Evolutionary conservation across 64 coral and sea anemone species (phyloP).

Genomic region (Platygyra sinensis): DNA sequence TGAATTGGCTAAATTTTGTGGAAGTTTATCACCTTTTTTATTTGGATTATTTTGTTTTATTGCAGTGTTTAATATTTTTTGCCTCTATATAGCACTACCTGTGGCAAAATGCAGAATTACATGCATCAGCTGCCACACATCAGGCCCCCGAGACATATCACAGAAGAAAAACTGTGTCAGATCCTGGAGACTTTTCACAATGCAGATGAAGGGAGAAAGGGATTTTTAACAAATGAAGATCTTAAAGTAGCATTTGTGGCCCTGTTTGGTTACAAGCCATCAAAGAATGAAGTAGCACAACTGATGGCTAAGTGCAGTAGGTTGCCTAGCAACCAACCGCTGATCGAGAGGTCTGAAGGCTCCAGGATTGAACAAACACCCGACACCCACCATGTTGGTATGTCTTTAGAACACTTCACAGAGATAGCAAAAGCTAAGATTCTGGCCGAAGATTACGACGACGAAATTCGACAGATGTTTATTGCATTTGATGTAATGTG

Average conservation of each 20-base stretch:
- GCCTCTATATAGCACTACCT: too few species aligned
- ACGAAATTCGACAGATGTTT: conserved; percentile 96
- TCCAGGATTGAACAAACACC: neutral
- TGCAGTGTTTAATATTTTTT: too few species aligned
- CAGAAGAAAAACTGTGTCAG: conserved; percentile 47
- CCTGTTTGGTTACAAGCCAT: conserved; percentile 94
- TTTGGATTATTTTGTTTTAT: too few species aligned
- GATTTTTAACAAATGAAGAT: conserved; percentile 76
- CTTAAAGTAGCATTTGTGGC: conserved; percentile 91
- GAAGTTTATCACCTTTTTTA: too few species aligned
- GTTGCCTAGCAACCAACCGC: neutral
- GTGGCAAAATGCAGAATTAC: neutral
- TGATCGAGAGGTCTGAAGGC: neutral
- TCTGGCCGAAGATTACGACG: conserved; percentile 75
- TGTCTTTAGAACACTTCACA: conserved; percentile 63
- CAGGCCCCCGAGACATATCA: neutral
- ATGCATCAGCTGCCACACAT: neutral
- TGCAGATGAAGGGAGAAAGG: conserved; percentile 79
- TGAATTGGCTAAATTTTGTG: too few species aligned
- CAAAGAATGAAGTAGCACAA: conserved; percentile 77
- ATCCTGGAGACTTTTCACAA: conserved; percentile 76
- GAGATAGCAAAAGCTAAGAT: conserved; percentile 77
- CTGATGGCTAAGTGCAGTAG: conserved; percentile 50
- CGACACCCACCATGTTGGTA: neutral
- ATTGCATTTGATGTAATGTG: conserved; percentile 85